Percentiles rank a stretch among this genome's conserved stretches.
phyloP scores from a whole-genome alignment of 2,113 vertebrate genomes.

The pig (Sus scrofa) region DNA sequence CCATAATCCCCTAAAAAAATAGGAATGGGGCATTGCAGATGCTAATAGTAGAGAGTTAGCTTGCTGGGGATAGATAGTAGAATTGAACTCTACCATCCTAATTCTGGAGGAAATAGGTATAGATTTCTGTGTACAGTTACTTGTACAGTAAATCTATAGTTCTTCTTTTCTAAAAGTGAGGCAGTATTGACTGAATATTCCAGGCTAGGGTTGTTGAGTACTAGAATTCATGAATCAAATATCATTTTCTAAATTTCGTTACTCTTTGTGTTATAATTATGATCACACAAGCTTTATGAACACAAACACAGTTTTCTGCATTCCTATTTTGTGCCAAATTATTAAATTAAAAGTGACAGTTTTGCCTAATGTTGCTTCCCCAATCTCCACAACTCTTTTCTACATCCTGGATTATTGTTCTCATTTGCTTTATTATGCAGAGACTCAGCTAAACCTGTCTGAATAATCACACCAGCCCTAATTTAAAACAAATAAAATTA shows the following conservation, averaged over 20 bases:
- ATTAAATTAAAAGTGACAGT: background rate
- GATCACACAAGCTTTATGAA: background rate
- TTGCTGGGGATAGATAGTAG: background rate
- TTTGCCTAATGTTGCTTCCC: background rate
- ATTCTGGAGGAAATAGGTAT: background rate
- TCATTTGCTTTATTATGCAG: background rate
- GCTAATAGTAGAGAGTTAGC: background rate
- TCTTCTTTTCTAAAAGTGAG: background rate
- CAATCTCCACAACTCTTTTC: background rate
- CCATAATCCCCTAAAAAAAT: background rate
- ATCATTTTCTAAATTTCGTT: background rate
- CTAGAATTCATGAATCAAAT: background rate
- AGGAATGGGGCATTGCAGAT: background rate
- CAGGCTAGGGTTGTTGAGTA: background rate
- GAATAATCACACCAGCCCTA: background rate
- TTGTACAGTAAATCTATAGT: background rate
- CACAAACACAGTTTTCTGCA: background rate
- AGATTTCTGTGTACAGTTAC: background rate
- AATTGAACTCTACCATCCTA: background rate
- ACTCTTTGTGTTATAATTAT: background rate
- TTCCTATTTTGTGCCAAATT: background rate
- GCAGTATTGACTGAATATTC: background rate
- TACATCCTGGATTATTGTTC: background rate
- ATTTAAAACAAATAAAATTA: background rate
- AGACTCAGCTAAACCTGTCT: background rate